Evolutionary conservation across 2,888 invertebrate genomes (phyloP).

Genomic region (Zaprionus obscuricornis): DNA sequence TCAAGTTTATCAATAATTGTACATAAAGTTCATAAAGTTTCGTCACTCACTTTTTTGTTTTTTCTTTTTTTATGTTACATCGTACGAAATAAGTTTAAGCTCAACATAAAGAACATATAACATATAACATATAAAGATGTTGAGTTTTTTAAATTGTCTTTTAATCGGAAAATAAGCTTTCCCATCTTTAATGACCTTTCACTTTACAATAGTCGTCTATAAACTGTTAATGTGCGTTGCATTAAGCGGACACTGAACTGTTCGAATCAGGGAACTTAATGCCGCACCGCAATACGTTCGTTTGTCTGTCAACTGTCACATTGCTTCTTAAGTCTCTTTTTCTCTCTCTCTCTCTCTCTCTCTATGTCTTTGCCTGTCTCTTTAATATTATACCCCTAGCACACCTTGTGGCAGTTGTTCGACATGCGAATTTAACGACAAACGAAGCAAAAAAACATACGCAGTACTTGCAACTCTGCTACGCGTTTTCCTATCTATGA

Average conservation of each 20-base stretch:
- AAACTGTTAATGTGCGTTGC: constrained; percentile 22
- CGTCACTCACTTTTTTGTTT: no score
- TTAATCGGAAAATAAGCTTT: constrained; percentile 16
- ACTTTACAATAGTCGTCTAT: constrained; percentile 5
- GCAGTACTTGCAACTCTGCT: constrained; percentile 43
- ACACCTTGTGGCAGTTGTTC: no score
- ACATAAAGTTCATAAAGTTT: no score
- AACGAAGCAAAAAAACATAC: constrained; percentile 37
- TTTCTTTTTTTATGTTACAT: no score
- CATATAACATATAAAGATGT: no score
- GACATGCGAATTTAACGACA: constrained; percentile 44
- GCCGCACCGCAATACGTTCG: constrained; percentile 30
- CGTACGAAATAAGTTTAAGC: no score
- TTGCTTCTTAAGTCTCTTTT: neutral
- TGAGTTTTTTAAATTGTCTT: no score
- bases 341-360: neutral
- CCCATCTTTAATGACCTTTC: constrained; percentile 14
- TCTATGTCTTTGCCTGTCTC: neutral
- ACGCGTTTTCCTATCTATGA: constrained; percentile 36
- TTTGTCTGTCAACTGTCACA: constrained; percentile 27
- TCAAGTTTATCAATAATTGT: no score
- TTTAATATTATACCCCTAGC: no score
- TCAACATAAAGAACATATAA: no score
- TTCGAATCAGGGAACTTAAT: constrained; percentile 2
- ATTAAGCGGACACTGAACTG: constrained; percentile 42